A percentile compares a stretch with the other conserved stretches of the same genome.
These are phyloP conservation scores for Erpobdella octoculata DNA, from an alignment of 2,888 invertebrate species.

Conservation along the genomic window DNA sequence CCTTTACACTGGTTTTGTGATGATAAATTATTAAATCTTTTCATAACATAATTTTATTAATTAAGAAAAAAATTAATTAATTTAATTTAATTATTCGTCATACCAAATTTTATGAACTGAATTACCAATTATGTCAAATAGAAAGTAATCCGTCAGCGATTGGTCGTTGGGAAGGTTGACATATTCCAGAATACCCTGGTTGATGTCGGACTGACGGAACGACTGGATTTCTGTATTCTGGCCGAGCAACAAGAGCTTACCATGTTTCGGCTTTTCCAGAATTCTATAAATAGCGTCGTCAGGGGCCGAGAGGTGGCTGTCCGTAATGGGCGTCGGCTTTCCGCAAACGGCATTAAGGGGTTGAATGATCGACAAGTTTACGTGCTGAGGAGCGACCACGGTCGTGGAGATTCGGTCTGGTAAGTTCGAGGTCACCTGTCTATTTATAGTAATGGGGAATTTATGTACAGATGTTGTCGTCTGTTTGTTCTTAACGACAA, in stretches of 20 bases:
- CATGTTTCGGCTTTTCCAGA: conserved; percentile 16
- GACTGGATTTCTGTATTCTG: background rate
- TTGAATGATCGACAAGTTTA: background rate
- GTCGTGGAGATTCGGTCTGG: background rate
- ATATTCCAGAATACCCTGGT: background rate
- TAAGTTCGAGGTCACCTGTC: background rate
- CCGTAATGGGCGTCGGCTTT: background rate
- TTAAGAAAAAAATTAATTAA: no score
- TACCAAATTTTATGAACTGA: no score
- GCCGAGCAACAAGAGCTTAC: background rate
- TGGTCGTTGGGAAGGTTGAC: background rate
- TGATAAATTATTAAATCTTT: no score
- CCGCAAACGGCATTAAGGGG: background rate
- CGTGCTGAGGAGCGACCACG: no score
- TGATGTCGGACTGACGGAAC: background rate
- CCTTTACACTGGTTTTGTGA: no score
- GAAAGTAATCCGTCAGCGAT: background rate
- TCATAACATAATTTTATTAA: no score
- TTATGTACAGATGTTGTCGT: background rate
- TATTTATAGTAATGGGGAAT: background rate
- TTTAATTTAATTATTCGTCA: no score
- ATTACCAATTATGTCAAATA: no score
- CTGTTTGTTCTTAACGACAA: background rate
- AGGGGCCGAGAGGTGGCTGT: background rate
- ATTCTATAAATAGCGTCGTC: background rate